These are phyloP conservation scores for Atrichornis clamosus DNA, from an alignment of 2,113 vertebrate species.

Conservation along the genomic window DNA sequence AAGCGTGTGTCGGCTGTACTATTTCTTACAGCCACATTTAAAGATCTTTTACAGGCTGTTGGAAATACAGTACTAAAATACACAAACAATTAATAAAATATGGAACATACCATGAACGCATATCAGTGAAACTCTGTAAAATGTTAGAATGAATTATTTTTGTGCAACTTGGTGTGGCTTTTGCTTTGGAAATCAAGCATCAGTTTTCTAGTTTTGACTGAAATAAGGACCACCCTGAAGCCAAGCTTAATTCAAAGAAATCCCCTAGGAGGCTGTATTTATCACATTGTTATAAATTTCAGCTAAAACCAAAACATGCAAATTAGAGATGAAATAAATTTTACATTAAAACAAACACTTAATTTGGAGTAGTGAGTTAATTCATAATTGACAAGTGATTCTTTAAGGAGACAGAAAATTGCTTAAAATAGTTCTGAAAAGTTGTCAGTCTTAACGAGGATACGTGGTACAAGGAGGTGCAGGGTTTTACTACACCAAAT, in stretches of 20 bases:
- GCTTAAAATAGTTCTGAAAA: conserved; percentile 32
- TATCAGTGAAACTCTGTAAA: conserved; percentile 62
- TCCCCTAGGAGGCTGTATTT: conserved; percentile 50
- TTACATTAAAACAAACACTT: conserved; percentile 29
- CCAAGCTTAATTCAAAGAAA: conserved; percentile 65
- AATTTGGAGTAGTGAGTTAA: conserved; percentile 46
- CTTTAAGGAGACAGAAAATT: background rate
- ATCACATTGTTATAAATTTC: conserved; percentile 66
- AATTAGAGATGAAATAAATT: conserved; percentile 53
- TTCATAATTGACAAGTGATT: background rate
- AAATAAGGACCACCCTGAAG: conserved; percentile 75
- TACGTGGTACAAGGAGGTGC: background rate
- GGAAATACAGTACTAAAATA: conserved; percentile 51
- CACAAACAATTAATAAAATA: conserved; percentile 68
- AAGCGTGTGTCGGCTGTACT: conserved; percentile 25
- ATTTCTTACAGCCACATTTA: conserved; percentile 44
- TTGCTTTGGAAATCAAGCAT: conserved; percentile 71
- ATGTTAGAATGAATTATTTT: conserved; percentile 68
- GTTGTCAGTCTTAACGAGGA: background rate
- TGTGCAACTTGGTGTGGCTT: conserved; percentile 42
- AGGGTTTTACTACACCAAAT: background rate
- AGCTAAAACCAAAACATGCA: conserved; percentile 63
- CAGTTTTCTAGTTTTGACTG: conserved; percentile 68
- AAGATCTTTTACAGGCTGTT: conserved; percentile 22
- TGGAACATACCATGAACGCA: conserved; percentile 29